These are phyloP conservation scores for Tetragonisca angustula DNA, from an alignment of 2,888 invertebrate genomes.

Conservation along the genomic window DNA sequence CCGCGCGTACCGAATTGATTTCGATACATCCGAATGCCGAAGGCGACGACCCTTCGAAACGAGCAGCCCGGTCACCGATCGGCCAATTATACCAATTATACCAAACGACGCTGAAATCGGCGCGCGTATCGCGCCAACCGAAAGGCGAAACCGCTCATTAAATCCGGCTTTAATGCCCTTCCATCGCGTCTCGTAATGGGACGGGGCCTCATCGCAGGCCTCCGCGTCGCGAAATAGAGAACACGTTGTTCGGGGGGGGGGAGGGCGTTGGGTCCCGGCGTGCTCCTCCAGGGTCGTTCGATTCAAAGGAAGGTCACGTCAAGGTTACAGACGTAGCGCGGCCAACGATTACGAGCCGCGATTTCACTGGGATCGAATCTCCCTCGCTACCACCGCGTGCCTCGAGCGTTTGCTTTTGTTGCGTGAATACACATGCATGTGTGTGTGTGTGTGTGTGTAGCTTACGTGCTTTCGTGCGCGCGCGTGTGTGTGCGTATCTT, in stretches of 20 bases:
- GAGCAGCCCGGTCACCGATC: slow-evolving; percentile 36
- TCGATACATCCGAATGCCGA: slow-evolving; percentile 18
- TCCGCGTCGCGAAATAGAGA: slow-evolving; percentile 42
- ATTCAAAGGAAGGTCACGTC: slow-evolving; percentile 69
- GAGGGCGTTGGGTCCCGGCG: slow-evolving; percentile 32
- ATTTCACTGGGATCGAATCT: slow-evolving; percentile 34
- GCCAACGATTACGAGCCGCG: slow-evolving; percentile 58
- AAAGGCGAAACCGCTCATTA: slow-evolving; percentile 73
- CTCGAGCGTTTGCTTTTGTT: slow-evolving; percentile 53
- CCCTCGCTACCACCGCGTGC: slow-evolving; percentile 21
- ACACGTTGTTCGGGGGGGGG: slow-evolving; percentile 47
- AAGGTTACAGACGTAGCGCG: slow-evolving; percentile 64
- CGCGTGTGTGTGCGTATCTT: background rate
- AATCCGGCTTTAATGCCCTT: slow-evolving; percentile 64
- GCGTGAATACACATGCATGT: background rate
- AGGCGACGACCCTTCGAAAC: slow-evolving; percentile 23
- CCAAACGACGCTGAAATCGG: slow-evolving; percentile 67
- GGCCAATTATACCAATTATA: slow-evolving; percentile 72
- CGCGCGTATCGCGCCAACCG: slow-evolving; percentile 71
- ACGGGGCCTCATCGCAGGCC: slow-evolving; percentile 41
- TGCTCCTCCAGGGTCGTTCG: slow-evolving; percentile 58
- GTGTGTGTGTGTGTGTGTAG: background rate
- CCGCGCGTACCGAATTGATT: slow-evolving; percentile 26
- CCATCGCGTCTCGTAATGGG: slow-evolving; percentile 41
- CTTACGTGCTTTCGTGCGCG: too few species aligned